These are phyloP conservation scores for Sweltsa coloradensis DNA, from an alignment of 1,140 invertebrate species.

Conservation along the genomic window DNA sequence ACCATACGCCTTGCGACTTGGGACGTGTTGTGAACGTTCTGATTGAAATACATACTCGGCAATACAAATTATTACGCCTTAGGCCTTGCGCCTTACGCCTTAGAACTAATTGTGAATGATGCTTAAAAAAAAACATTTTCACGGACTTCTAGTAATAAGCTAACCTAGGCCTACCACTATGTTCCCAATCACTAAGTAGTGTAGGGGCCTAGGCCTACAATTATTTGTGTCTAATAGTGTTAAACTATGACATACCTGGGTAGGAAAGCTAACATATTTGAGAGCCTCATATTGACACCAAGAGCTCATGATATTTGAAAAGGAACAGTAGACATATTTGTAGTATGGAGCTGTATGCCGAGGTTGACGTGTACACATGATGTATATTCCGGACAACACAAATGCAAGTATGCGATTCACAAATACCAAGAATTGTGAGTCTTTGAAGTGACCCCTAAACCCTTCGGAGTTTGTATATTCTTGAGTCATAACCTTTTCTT, in stretches of 20 bases:
- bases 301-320: constrained; percentile 96
- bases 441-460: constrained; percentile 58
- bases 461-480: constrained; percentile 51
- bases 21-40: too few species aligned
- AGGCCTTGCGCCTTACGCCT: too few species aligned
- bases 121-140: not conserved
- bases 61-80: too few species aligned
- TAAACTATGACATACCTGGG: constrained; percentile 52
- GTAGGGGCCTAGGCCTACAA: too few species aligned
- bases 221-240: not conserved
- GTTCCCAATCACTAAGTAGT: too few species aligned
- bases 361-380: constrained; percentile 47
- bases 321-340: constrained; percentile 91
- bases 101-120: not conserved
- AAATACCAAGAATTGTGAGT: constrained; percentile 94
- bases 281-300: constrained; percentile 99
- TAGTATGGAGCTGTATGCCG: constrained; percentile 78
- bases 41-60: too few species aligned
- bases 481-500: constrained; percentile 86
- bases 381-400: constrained; percentile 48
- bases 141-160: not conserved
- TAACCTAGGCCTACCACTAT: too few species aligned
- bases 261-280: constrained; percentile 96
- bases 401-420: constrained; percentile 84
- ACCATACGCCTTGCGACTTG: too few species aligned